Evolutionary conservation across 1,140 invertebrate genomes (phyloP), one percentile per base, ranked within the genome.

Genomic region (Philopotamus ludificatus): DNA sequence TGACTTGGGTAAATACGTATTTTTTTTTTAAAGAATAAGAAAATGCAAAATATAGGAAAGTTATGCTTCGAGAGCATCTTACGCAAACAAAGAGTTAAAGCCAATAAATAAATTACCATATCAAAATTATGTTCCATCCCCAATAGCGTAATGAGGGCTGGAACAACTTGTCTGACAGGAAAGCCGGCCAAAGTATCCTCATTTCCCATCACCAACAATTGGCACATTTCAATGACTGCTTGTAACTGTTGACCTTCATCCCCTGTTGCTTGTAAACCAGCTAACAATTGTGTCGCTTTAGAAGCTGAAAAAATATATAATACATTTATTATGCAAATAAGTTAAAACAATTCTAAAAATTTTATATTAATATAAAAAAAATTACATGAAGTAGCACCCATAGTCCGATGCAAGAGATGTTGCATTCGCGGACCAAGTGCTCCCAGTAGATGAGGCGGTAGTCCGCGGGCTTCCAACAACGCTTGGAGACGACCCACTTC

Each of bases 191-290:
- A 82, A 1, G 95, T 99, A 74, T 99, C 97, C 81, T 99, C 97
- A 78, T 99, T 99, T 54, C 97, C 97, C 95, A 99, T 98, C 1
- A 99, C 95, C 25, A 99, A 82, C 75, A 99, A 87, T 82, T 99
- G 94, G 73, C 96, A 98, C 94, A 99, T 98, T 80, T 99, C 96
- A 65, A 98, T 97, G 2, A 95, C 95, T 1, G 97, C 94, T 74
- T 98, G 95, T 51, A 98, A 78, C 77, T 99, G 97, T 74, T 97
- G 94, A 20, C 94, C 94, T 76, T 99, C 97, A 79, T 99, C 97
- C 3, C 93, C 92, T 8, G 86, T 88, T 0, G 95, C 92, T 77
- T 98, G 95, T 51, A 99, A 82, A 1, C 95, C 95, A 67, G 94
- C 89, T 20, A 99, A 76, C 18, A 99, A 80, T 73, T 98, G 94